phyloP scores from a whole-genome alignment of 2,113 vertebrate species.

The Neotragus moschatus region DNA sequence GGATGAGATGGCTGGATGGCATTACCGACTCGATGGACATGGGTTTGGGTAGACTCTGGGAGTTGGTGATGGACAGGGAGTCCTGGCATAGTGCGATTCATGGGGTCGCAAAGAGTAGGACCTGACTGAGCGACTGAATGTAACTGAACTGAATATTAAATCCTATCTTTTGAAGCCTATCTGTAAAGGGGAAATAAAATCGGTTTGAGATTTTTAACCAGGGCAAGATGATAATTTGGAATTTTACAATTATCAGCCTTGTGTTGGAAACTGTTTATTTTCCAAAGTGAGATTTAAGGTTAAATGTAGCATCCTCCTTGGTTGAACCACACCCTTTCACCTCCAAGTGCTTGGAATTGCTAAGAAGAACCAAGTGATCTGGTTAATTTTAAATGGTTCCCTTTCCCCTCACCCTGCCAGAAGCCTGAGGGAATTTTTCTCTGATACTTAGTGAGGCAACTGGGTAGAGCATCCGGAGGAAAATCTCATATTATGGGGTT shows the following conservation, averaged over 20 bases:
- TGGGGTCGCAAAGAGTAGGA: accelerated
- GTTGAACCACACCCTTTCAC: not conserved
- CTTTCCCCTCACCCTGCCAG: not conserved
- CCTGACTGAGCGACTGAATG: too few species aligned
- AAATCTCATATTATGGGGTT: not conserved
- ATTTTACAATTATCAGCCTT: not conserved
- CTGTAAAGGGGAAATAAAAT: not conserved
- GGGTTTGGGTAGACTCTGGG: too few species aligned
- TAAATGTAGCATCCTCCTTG: not conserved
- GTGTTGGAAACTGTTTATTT: not conserved
- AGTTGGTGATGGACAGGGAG: too few species aligned
- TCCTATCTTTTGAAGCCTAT: not conserved
- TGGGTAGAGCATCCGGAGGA: not conserved
- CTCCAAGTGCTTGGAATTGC: not conserved
- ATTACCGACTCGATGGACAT: too few species aligned
- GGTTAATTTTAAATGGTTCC: not conserved
- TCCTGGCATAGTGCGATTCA: too few species aligned
- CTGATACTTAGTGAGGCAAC: not conserved
- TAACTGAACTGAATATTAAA: not conserved
- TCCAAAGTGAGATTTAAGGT: not conserved
- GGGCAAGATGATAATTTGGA: not conserved
- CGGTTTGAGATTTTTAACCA: not conserved
- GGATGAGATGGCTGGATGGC: too few species aligned
- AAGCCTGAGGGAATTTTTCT: not conserved
- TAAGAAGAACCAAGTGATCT: not conserved